A percentile compares a stretch with the other conserved stretches of the same genome.
These are phyloP conservation scores for Zaprionus vittiger DNA, from an alignment of 1,140 invertebrate species.

Conservation along the genomic window DNA sequence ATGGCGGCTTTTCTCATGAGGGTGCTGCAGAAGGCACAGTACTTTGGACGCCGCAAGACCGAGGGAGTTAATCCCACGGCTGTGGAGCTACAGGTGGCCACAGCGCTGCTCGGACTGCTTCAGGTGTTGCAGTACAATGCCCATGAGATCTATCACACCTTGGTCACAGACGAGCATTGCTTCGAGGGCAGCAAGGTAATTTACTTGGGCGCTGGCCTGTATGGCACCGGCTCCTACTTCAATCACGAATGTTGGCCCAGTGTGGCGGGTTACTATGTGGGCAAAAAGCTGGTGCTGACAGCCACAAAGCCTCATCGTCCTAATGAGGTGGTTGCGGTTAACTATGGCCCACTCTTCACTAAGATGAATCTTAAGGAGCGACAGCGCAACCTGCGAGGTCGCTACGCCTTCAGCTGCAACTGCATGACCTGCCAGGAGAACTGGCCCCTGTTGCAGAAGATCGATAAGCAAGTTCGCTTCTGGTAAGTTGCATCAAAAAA, in stretches of 20 bases:
- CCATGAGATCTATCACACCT: slow-evolving; percentile 93
- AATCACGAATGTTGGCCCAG: slow-evolving; percentile 95
- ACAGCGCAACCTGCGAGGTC: slow-evolving; percentile 87
- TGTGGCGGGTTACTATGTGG: slow-evolving; percentile 91
- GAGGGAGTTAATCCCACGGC: slow-evolving; percentile 84
- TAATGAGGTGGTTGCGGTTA: slow-evolving; percentile 90
- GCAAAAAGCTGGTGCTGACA: slow-evolving; percentile 89
- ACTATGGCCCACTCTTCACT: slow-evolving; percentile 93
- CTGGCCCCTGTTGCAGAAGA: slow-evolving; percentile 89
- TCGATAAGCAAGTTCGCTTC: slow-evolving; percentile 85
- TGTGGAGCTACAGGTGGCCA: slow-evolving; percentile 86
- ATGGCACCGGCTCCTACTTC: slow-evolving; percentile 91
- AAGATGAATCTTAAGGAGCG: slow-evolving; percentile 87
- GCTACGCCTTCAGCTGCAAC: slow-evolving; percentile 93
- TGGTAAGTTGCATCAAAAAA: slow-evolving; percentile 51
- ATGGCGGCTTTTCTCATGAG: slow-evolving; percentile 92
- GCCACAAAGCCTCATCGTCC: slow-evolving; percentile 87
- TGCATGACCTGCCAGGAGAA: slow-evolving; percentile 91
- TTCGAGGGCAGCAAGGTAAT: slow-evolving; percentile 86
- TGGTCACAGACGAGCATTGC: slow-evolving; percentile 85
- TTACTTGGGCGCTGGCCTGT: slow-evolving; percentile 92
- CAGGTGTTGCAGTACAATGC: slow-evolving; percentile 95
- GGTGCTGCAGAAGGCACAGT: slow-evolving; percentile 88
- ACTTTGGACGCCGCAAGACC: slow-evolving; percentile 85
- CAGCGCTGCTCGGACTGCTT: slow-evolving; percentile 89